phyloP scores from a whole-genome alignment of 1,140 invertebrate species.

The Drosophila aff. region DNA sequence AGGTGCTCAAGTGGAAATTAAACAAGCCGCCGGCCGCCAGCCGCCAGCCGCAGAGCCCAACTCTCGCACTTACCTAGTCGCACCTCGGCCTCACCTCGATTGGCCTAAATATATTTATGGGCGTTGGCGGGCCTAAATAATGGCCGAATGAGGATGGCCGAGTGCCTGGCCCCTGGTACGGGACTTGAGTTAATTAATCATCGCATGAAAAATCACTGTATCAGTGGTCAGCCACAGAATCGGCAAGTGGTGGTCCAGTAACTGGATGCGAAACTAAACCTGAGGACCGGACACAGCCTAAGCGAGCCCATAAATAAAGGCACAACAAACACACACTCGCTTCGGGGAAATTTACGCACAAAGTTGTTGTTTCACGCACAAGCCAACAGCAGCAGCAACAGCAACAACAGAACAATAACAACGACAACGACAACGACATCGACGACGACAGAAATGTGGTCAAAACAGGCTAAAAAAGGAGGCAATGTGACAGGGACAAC shows the following conservation, averaged over 20 bases:
- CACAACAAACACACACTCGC: slow-evolving; percentile 7
- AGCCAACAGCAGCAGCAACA: slow-evolving; percentile 34
- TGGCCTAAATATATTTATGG: slow-evolving; percentile 61
- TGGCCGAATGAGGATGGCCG: slow-evolving; percentile 7
- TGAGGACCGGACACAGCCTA: slow-evolving; percentile 18
- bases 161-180: neutral
- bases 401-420: neutral
- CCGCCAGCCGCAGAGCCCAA: slow-evolving; percentile 4
- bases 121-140: slow-evolving; percentile 26
- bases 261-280: slow-evolving; percentile 49
- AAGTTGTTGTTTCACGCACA: slow-evolving; percentile 55
- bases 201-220: slow-evolving; percentile 66
- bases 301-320: slow-evolving; percentile 54
- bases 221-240: slow-evolving; percentile 51
- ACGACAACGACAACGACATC: slow-evolving; percentile 7
- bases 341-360: slow-evolving; percentile 44
- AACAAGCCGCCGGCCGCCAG: slow-evolving; percentile 32
- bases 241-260: slow-evolving; percentile 13
- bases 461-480: slow-evolving; percentile 29
- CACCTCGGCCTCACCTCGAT: slow-evolving; percentile 10
- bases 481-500: slow-evolving; percentile 57
- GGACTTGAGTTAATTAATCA: slow-evolving; percentile 61
- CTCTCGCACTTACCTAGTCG: slow-evolving; percentile 21
- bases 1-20: slow-evolving; percentile 67
- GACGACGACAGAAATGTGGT: slow-evolving; percentile 37